A percentile compares a stretch with the other conserved stretches of the same genome.
These are phyloP conservation scores for Papilio gigon DNA, from an alignment of 2,888 invertebrate species.

Conservation along the genomic window DNA sequence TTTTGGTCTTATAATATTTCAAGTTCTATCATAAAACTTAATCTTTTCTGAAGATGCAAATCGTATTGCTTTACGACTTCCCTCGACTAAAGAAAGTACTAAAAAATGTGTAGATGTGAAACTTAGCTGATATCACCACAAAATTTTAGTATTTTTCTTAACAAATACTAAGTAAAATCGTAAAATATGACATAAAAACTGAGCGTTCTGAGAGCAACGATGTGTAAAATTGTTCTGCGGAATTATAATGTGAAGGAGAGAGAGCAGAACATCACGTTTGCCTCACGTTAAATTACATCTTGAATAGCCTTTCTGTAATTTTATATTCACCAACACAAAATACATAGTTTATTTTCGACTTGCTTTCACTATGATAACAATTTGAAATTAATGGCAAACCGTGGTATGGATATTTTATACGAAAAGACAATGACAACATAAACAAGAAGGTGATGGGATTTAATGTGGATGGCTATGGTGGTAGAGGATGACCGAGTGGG, in stretches of 20 bases:
- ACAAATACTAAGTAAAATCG: conserved; percentile 24
- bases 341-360: neutral
- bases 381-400: neutral
- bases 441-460: too few species aligned
- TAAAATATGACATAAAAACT: conserved; percentile 23
- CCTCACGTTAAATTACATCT: conserved; percentile 22
- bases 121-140: conserved; percentile 20
- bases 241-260: conserved; percentile 25
- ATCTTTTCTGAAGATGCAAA: conserved; percentile 24
- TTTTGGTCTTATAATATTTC: neutral
- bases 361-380: neutral
- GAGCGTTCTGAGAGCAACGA: conserved; percentile 26
- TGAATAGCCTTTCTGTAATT: conserved; percentile 10
- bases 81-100: conserved; percentile 17
- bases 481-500: too few species aligned
- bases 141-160: conserved; percentile 16
- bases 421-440: too few species aligned
- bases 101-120: conserved; percentile 16
- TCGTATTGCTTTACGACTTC: conserved; percentile 21
- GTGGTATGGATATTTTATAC: too few species aligned
- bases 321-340: neutral
- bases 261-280: conserved; percentile 22
- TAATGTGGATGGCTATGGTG: too few species aligned
- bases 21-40: conserved; percentile 5
- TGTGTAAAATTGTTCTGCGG: conserved; percentile 22